Conservation (phyloP, 2,888 invertebrate genomes). For the Nesidiocoris tenuis region DNA sequence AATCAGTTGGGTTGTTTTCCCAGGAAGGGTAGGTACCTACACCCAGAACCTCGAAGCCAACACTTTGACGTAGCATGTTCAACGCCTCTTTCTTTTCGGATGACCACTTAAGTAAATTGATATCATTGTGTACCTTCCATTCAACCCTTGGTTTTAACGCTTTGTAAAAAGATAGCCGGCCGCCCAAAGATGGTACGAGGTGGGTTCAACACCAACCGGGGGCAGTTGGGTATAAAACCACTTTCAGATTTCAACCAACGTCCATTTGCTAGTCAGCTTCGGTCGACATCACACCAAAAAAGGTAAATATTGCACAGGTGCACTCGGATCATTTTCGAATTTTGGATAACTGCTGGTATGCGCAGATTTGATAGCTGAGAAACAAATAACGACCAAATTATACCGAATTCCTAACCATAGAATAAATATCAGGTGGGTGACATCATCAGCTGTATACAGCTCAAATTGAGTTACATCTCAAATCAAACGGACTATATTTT, state of each 20-base stretch:
- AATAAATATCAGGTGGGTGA: too few species aligned
- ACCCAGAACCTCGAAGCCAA: not conserved
- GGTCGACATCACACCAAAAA: not conserved
- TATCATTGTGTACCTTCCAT: constrained; percentile 42
- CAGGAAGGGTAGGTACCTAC: not conserved
- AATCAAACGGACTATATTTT: too few species aligned
- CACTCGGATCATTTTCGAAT: not conserved
- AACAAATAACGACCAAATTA: too few species aligned
- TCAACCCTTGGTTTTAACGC: constrained; percentile 1
- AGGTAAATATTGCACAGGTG: constrained; percentile 3
- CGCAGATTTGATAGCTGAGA: too few species aligned
- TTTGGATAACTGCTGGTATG: too few species aligned
- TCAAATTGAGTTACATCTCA: too few species aligned
- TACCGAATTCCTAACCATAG: too few species aligned
- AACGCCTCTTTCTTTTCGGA: constrained; percentile 10
- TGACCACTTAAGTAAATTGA: constrained; percentile 46
- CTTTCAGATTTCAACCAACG: not conserved
- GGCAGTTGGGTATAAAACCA: constrained; percentile 6
- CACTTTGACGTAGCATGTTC: too few species aligned
- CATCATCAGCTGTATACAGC: too few species aligned
- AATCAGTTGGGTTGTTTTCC: constrained; percentile 31
- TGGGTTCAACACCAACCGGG: not conserved
- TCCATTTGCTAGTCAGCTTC: not conserved
- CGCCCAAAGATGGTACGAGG: not conserved
- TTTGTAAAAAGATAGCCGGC: constrained; percentile 4